Percentiles rank a stretch among this genome's conserved stretches.
These are phyloP conservation scores for Gavia stellata DNA, from an alignment of 2,113 vertebrate genomes.

Conservation along the genomic window DNA sequence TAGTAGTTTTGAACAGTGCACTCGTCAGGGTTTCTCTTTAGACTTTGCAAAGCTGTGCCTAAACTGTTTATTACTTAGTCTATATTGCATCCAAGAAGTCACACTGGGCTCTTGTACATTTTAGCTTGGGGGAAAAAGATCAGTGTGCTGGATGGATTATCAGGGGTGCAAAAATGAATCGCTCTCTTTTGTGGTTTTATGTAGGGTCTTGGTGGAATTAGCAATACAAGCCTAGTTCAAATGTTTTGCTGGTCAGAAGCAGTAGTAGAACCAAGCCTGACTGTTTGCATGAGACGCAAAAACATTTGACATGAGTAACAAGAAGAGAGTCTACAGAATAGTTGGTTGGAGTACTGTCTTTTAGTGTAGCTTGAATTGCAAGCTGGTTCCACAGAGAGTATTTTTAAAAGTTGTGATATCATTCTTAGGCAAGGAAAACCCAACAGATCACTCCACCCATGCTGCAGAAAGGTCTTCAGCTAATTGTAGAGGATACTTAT, in stretches of 20 bases:
- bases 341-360: neutral
- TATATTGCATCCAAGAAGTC: neutral
- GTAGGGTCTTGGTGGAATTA: neutral
- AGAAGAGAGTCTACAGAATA: neutral
- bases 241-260: neutral
- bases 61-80: neutral
- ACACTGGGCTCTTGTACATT: neutral
- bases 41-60: neutral
- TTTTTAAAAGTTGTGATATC: neutral
- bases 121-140: neutral
- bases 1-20: neutral
- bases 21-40: neutral
- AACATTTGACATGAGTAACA: neutral
- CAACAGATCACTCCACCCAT: rapidly evolving
- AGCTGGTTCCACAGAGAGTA: neutral
- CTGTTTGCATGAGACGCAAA: neutral
- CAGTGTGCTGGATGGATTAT: neutral
- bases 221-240: neutral
- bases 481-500: neutral
- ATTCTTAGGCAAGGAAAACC: neutral
- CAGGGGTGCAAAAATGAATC: neutral
- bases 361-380: neutral
- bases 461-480: neutral
- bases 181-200: neutral
- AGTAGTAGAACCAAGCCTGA: neutral